phyloP scores from a whole-genome alignment of 2,797 vertebrate genomes.

The Platalea minor region DNA sequence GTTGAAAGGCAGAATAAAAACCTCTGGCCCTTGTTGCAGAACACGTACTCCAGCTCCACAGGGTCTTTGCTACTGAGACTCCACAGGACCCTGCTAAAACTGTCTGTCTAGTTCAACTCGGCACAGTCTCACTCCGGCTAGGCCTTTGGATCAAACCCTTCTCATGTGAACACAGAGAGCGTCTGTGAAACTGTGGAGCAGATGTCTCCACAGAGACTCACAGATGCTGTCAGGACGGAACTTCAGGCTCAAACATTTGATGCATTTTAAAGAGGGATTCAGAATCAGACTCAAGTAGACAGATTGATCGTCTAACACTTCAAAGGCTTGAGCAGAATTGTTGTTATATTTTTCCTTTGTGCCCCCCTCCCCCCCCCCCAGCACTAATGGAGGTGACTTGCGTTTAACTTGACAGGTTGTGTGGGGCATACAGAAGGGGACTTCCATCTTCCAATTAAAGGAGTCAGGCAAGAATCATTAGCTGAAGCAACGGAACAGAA shows the following conservation, averaged over 20 bases:
- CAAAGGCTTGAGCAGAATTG: constrained; percentile 71
- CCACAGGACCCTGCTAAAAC: constrained; percentile 71
- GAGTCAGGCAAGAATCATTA: constrained; percentile 14
- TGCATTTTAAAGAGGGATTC: constrained; percentile 81
- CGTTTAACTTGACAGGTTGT: constrained; percentile 48
- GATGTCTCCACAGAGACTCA: constrained; percentile 80
- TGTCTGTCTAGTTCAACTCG: constrained; percentile 72
- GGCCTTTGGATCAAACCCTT: constrained; percentile 79
- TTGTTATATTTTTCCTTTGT: constrained; percentile 67
- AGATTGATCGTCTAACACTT: constrained; percentile 79
- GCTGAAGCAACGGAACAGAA: constrained; percentile 20
- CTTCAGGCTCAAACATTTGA: constrained; percentile 80
- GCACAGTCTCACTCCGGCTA: constrained; percentile 68
- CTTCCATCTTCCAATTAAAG: constrained; percentile 45
- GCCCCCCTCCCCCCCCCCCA: constrained; percentile 22
- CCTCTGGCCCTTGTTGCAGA: constrained; percentile 48
- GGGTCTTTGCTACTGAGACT: constrained; percentile 69
- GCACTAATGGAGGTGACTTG: constrained; percentile 62
- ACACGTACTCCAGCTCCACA: constrained; percentile 59
- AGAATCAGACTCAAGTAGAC: constrained; percentile 76
- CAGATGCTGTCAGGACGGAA: constrained; percentile 79
- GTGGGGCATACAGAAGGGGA: constrained; percentile 6
- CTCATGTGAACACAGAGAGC: constrained; percentile 75
- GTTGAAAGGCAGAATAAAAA: constrained; percentile 66
- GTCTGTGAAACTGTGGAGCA: constrained; percentile 74